Base-by-base conservation (phyloP, 1,140 invertebrate genomes). In the Carposina sasakii region DNA sequence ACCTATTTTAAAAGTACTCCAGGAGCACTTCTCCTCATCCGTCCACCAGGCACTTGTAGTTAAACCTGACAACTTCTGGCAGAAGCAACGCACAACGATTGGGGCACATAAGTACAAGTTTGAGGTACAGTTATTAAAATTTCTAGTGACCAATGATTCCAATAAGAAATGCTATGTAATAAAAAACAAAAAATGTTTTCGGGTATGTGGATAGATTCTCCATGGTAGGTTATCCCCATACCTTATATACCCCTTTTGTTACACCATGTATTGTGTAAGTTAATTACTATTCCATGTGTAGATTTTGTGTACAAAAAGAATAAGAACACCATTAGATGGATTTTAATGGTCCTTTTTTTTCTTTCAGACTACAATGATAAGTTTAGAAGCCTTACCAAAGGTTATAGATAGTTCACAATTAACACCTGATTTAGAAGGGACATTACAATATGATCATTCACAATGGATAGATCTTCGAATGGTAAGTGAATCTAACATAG, bases 1-100 rank as follows among this genome's bases (percentile, higher is more conserved):
- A 86, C 96, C 96, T 34, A 97, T 99, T 64, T 86, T 99, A 36
- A 99, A 99, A 89, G 95, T 96, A 62, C 88, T 99, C 55, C 96
- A 98, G 87, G 96, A 98, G 77, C 93, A 96, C 83, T 98, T 98
- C 85, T 91, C 96, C 63, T 89, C 89, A 57, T 93, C 91, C 58
- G 91, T 98, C 62, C 93, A 97, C 76, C 91, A 93, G 75, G 96
- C 95, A 52, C 95, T 96, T 67, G 96, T 99, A 73, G 97, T 99
- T 57, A 98, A 99, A 85, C 96, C 97, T 59, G 98, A 99, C 71
- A 99, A 98, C 78, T 99, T 99, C 87, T 99, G 97, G 97, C 97
- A 99, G 85, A 99, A 99, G 86, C 97, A 99, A 86, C 91, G 97
- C 68, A 98, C 97, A 61, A 97, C 95, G 44, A 89, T 99, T 68